Percentiles rank a stretch among this genome's conserved stretches.
Evolutionary conservation across 2,113 vertebrate species (phyloP).

Genomic region (Speoplatyrhinus poulsoni): DNA sequence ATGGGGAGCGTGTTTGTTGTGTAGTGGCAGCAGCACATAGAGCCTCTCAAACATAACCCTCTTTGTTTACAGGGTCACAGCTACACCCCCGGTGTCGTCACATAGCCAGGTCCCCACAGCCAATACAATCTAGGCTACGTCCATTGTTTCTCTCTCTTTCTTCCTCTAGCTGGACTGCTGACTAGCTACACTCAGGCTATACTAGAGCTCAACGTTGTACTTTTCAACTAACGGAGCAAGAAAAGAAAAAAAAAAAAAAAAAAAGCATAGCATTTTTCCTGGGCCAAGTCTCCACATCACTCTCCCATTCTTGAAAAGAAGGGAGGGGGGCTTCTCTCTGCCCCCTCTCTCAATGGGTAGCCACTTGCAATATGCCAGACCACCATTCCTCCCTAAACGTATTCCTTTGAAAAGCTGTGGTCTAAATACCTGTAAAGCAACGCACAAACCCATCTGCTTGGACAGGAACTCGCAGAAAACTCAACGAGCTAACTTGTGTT

Average conservation of each 20-base stretch:
- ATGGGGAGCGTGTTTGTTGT: conserved; percentile 24
- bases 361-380: conserved; percentile 45
- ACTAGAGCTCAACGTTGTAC: conserved; percentile 48
- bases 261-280: conserved; percentile 32
- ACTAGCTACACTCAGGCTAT: conserved; percentile 31
- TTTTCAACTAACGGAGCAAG: conserved; percentile 58
- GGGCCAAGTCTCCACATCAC: conserved; percentile 15
- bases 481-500: background rate
- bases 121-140: conserved; percentile 41
- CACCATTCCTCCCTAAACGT: conserved; percentile 14
- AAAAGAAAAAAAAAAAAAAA: conserved; percentile 44
- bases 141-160: conserved; percentile 4
- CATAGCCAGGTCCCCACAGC: conserved; percentile 59
- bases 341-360: conserved; percentile 17
- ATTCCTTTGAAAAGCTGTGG: conserved; percentile 14
- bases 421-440: background rate
- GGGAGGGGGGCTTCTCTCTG: background rate
- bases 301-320: background rate
- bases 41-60: conserved; percentile 65
- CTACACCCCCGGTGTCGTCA: conserved; percentile 69
- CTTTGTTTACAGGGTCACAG: conserved; percentile 77
- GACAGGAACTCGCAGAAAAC: background rate
- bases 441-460: background rate
- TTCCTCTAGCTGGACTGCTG: conserved; percentile 37
- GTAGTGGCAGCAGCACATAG: conserved; percentile 62